These are phyloP conservation scores for Naja naja DNA, from an alignment of 2,113 vertebrate species.

Conservation along the genomic window DNA sequence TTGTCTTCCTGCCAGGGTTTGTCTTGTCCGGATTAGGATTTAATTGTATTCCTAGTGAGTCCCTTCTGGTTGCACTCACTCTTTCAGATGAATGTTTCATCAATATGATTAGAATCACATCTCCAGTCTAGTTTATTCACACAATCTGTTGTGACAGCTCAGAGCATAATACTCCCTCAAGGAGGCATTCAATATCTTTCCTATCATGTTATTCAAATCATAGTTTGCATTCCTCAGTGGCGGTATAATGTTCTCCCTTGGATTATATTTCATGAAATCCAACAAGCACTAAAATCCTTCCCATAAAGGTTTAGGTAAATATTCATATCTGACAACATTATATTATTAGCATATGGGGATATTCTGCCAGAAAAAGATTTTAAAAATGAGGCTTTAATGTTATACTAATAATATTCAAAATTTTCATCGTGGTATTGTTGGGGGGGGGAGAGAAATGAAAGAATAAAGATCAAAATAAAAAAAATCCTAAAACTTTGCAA, in stretches of 20 bases:
- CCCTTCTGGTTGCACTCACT: conserved; percentile 55
- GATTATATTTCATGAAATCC: conserved; percentile 48
- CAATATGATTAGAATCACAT: conserved; percentile 66
- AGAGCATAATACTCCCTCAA: conserved; percentile 68
- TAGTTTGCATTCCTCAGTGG: conserved; percentile 51
- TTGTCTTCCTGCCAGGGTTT: conserved; percentile 14
- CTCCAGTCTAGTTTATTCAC: conserved; percentile 64
- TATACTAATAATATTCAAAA: neutral
- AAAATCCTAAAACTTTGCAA: neutral
- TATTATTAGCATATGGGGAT: neutral
- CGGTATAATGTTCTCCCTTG: conserved; percentile 46
- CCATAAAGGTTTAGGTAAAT: conserved; percentile 50
- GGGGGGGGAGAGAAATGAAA: neutral
- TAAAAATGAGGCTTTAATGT: neutral
- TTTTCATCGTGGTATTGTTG: neutral
- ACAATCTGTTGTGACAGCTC: conserved; percentile 73
- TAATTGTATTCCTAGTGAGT: conserved; percentile 64
- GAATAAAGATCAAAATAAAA: neutral
- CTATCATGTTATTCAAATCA: conserved; percentile 69
- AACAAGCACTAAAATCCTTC: conserved; percentile 48
- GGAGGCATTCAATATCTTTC: conserved; percentile 61
- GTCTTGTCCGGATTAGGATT: conserved; percentile 57
- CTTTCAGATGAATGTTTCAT: conserved; percentile 70
- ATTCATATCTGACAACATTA: conserved; percentile 39
- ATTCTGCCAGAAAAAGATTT: neutral